Percentiles rank a stretch among this genome's conserved stretches.
Evolutionary conservation across 2,113 vertebrate species (phyloP).

Genomic region (Holacanthus passer): DNA sequence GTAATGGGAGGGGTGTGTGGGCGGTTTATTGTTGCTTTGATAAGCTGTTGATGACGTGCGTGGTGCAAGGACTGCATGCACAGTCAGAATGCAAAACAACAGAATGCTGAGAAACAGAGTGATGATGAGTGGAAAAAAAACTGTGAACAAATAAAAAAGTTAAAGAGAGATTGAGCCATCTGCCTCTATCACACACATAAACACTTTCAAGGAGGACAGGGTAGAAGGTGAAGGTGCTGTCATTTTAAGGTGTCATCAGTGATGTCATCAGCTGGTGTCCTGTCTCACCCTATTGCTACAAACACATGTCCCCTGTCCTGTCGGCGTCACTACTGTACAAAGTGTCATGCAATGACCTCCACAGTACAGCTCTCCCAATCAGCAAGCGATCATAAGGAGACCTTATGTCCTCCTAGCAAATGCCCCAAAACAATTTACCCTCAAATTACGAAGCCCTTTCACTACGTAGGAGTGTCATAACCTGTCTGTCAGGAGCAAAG

Average conservation of each 20-base stretch:
- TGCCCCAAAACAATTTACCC: not conserved
- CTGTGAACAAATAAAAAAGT: not conserved
- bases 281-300: not conserved
- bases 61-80: constrained; percentile 37
- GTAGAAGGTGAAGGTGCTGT: constrained; percentile 53
- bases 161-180: constrained; percentile 19
- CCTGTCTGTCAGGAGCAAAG: not conserved
- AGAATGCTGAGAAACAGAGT: constrained; percentile 27
- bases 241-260: constrained; percentile 28
- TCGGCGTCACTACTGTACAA: constrained; percentile 49
- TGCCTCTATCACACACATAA: constrained; percentile 15
- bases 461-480: not conserved
- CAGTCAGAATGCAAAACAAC: constrained; percentile 48
- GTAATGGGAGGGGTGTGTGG: constrained; percentile 59
- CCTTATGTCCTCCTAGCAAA: not conserved
- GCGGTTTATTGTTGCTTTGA: constrained; percentile 69
- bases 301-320: not conserved
- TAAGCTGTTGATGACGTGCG: constrained; percentile 63
- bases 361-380: constrained; percentile 37
- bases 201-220: constrained; percentile 40
- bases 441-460: not conserved
- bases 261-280: constrained; percentile 41
- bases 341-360: constrained; percentile 44
- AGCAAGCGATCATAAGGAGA: constrained; percentile 3
- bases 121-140: constrained; percentile 8